phyloP scores from a whole-genome alignment of 1,140 invertebrate species.

The Drosophila virilis region DNA sequence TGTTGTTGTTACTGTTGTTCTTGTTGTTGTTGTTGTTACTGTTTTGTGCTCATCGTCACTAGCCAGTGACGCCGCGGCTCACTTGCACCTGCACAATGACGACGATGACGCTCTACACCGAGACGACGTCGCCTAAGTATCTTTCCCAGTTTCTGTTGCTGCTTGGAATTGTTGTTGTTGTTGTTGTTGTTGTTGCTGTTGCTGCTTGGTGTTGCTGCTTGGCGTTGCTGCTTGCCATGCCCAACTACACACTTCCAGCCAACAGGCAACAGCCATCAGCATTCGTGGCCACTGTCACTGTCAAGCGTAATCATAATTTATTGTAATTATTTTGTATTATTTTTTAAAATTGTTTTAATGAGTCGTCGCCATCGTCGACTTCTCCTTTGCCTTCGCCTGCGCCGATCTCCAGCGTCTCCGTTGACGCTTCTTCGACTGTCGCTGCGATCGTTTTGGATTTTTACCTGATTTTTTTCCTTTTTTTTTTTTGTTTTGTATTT shows the following conservation, averaged over 20 bases:
- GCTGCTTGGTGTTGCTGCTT: constrained; percentile 1
- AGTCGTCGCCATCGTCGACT: constrained; percentile 55
- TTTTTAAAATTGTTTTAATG: constrained; percentile 83
- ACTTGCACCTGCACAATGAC: constrained; percentile 66
- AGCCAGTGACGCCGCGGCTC: constrained; percentile 58
- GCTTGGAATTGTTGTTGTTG: too few species aligned
- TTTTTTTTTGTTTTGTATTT: too few species aligned
- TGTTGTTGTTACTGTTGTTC: constrained; percentile 13
- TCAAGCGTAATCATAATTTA: constrained; percentile 83
- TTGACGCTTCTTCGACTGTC: constrained; percentile 17
- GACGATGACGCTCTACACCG: constrained; percentile 28
- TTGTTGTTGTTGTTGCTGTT: constrained; percentile 25
- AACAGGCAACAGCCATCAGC: constrained; percentile 45
- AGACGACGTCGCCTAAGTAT: constrained; percentile 40
- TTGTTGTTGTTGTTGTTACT: constrained; percentile 22
- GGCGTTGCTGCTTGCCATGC: constrained; percentile 39
- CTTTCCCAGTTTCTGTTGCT: constrained; percentile 27
- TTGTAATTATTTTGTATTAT: constrained; percentile 83
- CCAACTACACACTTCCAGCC: constrained; percentile 49
- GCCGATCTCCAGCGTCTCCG: constrained; percentile 14
- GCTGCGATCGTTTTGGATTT: constrained; percentile 63
- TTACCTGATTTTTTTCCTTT: constrained; percentile 60
- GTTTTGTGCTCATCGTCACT: constrained; percentile 58
- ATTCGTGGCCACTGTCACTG: constrained; percentile 78
- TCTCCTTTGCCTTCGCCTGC: not conserved